Evolutionary conservation across 2,797 vertebrate species (phyloP).

Genomic region (Potorous gilbertii): DNA sequence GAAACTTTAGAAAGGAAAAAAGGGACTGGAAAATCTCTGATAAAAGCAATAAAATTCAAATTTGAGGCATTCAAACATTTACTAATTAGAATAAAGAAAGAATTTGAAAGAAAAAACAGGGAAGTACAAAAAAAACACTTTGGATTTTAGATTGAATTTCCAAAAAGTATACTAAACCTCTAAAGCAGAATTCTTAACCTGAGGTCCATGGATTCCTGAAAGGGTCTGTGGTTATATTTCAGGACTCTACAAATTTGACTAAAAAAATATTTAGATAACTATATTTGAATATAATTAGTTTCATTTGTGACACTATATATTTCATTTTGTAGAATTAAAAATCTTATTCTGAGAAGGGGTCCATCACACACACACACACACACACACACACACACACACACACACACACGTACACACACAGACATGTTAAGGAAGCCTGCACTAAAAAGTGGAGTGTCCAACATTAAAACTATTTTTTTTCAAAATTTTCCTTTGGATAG

Average conservation of each 20-base stretch:
- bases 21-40: not conserved
- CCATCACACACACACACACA: not conserved
- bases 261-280: not conserved
- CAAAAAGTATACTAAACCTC: not conserved
- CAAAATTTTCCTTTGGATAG: slow-evolving; percentile 30
- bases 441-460: not conserved
- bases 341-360: not conserved
- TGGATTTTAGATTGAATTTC: not conserved
- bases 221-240: not conserved
- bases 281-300: not conserved
- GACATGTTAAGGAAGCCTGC: not conserved
- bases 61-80: not conserved
- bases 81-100: not conserved
- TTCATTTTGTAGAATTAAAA: not conserved
- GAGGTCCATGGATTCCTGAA: not conserved
- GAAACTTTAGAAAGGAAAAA: not conserved
- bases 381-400: too few relatives aligned
- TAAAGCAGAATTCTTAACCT: not conserved
- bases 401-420: not conserved
- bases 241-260: not conserved
- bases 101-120: not conserved
- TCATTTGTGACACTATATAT: not conserved
- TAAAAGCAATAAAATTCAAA: not conserved
- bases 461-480: not conserved
- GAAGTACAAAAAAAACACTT: not conserved